These are phyloP conservation scores for Ptychobarbus kaznakovi DNA, from an alignment of 2,797 vertebrate species.

Conservation along the genomic window DNA sequence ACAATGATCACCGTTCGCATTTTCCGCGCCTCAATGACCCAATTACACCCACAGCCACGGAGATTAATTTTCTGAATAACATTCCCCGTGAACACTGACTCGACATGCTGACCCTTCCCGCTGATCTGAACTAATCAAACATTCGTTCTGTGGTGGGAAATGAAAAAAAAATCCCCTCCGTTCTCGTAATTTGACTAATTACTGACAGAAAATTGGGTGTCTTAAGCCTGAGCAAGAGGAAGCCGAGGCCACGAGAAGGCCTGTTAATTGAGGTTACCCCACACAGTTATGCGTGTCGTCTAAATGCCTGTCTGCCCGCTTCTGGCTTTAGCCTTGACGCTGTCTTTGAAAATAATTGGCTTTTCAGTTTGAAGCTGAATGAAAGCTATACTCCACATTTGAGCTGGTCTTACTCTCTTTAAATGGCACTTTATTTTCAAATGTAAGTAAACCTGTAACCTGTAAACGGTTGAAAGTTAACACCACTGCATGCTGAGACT, in stretches of 20 bases:
- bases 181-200: constrained; percentile 56
- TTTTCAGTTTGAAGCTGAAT: constrained; percentile 38
- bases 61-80: constrained; percentile 57
- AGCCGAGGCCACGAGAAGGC: constrained; percentile 29
- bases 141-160: constrained; percentile 30
- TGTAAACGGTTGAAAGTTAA: constrained; percentile 11
- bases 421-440: constrained; percentile 26
- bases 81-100: constrained; percentile 14
- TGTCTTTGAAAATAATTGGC: constrained; percentile 53
- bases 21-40: constrained; percentile 62
- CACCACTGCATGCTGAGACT: constrained; percentile 21
- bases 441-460: not conserved
- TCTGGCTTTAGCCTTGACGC: constrained; percentile 35
- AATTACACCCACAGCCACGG: constrained; percentile 61
- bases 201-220: constrained; percentile 49
- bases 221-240: constrained; percentile 39
- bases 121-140: constrained; percentile 53
- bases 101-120: constrained; percentile 53
- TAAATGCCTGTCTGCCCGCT: constrained; percentile 5
- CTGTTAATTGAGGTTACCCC: constrained; percentile 55
- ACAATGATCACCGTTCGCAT: constrained; percentile 67
- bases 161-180: constrained; percentile 3
- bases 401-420: constrained; percentile 11
- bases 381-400: constrained; percentile 17
- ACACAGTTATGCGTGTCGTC: constrained; percentile 11